Evolutionary conservation across 2,888 invertebrate genomes (phyloP), one percentile per base, ranked within the genome.

Genomic region (Homarus gammarus): DNA sequence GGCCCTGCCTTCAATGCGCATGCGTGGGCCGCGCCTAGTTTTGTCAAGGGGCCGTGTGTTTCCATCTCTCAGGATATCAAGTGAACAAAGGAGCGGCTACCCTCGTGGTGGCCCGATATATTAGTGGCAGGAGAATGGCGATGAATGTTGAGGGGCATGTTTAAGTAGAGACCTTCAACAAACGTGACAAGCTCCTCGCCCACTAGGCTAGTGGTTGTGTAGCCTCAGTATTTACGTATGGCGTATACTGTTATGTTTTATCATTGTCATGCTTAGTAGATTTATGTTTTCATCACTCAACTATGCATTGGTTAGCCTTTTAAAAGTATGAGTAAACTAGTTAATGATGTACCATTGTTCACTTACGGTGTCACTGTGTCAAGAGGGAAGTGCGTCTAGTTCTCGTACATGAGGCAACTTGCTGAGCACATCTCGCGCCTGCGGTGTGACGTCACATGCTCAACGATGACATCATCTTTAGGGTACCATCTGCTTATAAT

Each of bases 11-110:
- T 49, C 83, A 72, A 70, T 84, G 83, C 83, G 83, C 83, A 84
- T 72, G 83, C 83, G 83, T 72, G 68, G 56, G 83, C 83, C 83
- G 83, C 83, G 83, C 83, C 83, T 84, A 84, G 83, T 84, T 84
- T 51, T 84, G 83, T 84, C 72, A 72, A 64, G 64, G 33, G 79
- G 33, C 79, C 38, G 56, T 38, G 56, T 72, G 83, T 84, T 49
- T 51, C 83, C 49, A 72, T 84, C 72, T 70, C 72, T 70, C 36
- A 72, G 83, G 83, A 72, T 84, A 72, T 84, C 83, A 49, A 44
- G 72, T 84, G 79, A 84, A 84, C 83, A 84, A 84, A 84, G 68
- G 70, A 72, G 38, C 22, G 15, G 44, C 36, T 68, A 27, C 68
- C 40, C 27, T 36, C 38, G 8, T 49, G 36, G 33, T 79, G 79